Percentiles rank a stretch among this genome's conserved stretches.
These are phyloP conservation scores for Serilophus lunatus DNA, from an alignment of 2,113 vertebrate species.

Conservation along the genomic window DNA sequence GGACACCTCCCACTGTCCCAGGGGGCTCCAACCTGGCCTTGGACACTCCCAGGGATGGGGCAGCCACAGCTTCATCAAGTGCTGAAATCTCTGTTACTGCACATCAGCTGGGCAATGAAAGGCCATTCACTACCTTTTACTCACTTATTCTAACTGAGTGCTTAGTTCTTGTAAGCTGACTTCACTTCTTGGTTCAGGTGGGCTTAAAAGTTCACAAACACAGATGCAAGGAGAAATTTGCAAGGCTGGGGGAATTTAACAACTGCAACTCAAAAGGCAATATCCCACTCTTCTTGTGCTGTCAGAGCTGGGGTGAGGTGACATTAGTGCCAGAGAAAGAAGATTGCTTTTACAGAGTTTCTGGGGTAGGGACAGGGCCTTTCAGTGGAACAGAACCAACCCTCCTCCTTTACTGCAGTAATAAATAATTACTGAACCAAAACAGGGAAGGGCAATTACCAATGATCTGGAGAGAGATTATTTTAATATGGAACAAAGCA, in stretches of 20 bases:
- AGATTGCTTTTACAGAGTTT: not conserved
- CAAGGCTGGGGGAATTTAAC: not conserved
- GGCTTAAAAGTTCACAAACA: not conserved
- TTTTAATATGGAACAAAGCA: not conserved
- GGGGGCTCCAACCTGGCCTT: not conserved
- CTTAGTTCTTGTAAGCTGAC: not conserved
- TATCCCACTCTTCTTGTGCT: not conserved
- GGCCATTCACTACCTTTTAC: not conserved
- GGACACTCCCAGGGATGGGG: not conserved
- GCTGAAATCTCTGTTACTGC: not conserved
- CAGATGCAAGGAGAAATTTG: not conserved
- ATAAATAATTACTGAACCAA: slow-evolving; percentile 2
- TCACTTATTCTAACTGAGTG: not conserved
- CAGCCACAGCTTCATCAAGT: not conserved
- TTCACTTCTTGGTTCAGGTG: not conserved
- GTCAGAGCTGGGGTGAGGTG: not conserved
- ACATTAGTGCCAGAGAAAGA: not conserved
- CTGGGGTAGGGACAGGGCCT: not conserved
- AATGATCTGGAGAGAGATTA: not conserved
- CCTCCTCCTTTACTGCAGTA: not conserved
- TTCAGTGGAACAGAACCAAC: not conserved
- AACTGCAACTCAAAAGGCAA: not conserved
- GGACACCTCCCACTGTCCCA: not conserved
- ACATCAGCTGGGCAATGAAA: not conserved
- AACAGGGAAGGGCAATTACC: not conserved